Conservation (phyloP, 2,113 vertebrate genomes). For the Turnix velox region DNA sequence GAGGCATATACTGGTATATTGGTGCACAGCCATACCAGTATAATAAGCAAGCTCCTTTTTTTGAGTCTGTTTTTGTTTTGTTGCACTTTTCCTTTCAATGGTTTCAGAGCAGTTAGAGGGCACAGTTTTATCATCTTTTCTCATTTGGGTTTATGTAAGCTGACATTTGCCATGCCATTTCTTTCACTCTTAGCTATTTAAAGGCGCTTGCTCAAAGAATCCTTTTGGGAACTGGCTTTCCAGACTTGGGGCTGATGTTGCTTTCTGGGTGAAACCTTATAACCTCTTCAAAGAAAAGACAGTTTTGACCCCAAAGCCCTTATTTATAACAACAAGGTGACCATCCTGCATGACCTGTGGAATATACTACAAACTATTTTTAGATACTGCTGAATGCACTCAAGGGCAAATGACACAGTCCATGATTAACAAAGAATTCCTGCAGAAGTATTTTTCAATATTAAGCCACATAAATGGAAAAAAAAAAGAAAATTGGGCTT, state of each 20-base stretch:
- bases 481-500: not conserved
- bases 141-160: conserved; percentile 66
- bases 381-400: conserved; percentile 48
- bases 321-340: conserved; percentile 74
- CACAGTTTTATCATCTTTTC: conserved; percentile 68
- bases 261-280: conserved; percentile 74
- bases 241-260: conserved; percentile 57
- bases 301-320: conserved; percentile 76
- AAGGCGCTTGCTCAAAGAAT: conserved; percentile 68
- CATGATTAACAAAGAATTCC: conserved; percentile 62
- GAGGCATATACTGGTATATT: too few relatives aligned
- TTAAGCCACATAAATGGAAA: conserved; percentile 33
- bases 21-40: not conserved
- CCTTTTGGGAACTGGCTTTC: conserved; percentile 69
- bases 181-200: conserved; percentile 69
- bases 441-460: conserved; percentile 55
- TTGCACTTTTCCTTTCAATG: not conserved
- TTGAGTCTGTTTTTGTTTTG: not conserved
- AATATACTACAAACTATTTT: conserved; percentile 64
- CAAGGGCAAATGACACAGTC: conserved; percentile 70
- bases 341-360: conserved; percentile 64
- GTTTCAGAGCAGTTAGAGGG: conserved; percentile 49
- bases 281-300: conserved; percentile 74
- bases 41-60: not conserved
- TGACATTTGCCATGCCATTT: conserved; percentile 74